A percentile compares a stretch with the other conserved stretches of the same genome.
These are phyloP conservation scores for Alligator sinensis DNA, from an alignment of 2,113 vertebrate genomes.

Conservation along the genomic window DNA sequence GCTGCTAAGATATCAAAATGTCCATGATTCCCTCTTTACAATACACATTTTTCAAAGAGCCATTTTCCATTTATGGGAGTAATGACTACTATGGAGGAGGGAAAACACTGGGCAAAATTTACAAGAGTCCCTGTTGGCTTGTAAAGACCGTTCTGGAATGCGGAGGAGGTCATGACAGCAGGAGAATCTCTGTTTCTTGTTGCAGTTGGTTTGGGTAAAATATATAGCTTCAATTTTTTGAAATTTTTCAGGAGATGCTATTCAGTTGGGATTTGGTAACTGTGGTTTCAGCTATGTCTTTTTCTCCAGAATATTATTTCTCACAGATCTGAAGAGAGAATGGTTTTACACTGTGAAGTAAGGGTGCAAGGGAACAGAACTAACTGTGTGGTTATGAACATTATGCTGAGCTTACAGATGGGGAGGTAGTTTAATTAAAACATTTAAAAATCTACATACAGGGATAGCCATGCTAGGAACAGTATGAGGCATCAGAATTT, in stretches of 20 bases:
- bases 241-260: background rate
- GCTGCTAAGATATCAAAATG: slow-evolving; percentile 4
- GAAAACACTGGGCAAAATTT: background rate
- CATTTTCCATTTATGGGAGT: background rate
- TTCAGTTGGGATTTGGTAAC: slow-evolving; percentile 8
- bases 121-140: background rate
- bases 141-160: too few relatives aligned
- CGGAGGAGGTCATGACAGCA: background rate
- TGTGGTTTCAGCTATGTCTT: background rate
- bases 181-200: background rate
- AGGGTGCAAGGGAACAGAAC: background rate
- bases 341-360: background rate
- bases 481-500: background rate
- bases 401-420: background rate
- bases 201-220: background rate
- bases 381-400: background rate
- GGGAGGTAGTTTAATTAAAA: slow-evolving; percentile 1
- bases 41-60: background rate
- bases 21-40: background rate
- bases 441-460: background rate
- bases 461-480: fast-evolving
- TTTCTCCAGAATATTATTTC: background rate
- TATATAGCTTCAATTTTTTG: background rate
- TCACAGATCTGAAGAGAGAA: background rate
- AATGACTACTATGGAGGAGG: background rate